These are phyloP conservation scores for Accipiter cooperii DNA, from an alignment of 2,113 vertebrate species.

Conservation along the genomic window DNA sequence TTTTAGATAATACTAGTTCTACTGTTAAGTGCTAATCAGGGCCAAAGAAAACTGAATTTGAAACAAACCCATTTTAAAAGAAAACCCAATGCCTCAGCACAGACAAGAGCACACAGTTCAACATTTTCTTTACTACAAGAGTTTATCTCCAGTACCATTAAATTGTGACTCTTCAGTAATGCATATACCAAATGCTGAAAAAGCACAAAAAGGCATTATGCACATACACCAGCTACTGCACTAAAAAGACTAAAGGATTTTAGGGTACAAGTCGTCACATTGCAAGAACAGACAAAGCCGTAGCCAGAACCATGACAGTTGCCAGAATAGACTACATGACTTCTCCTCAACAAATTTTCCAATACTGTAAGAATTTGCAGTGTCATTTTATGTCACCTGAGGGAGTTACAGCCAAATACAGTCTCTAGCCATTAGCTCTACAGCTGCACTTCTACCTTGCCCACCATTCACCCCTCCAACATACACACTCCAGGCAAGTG, in stretches of 20 bases:
- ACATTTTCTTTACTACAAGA: not conserved
- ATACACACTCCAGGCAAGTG: not conserved
- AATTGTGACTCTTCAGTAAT: not conserved
- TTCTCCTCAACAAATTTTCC: not conserved
- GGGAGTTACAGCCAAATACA: not conserved
- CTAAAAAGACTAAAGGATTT: not conserved
- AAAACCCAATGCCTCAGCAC: not conserved
- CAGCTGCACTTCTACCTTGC: not conserved
- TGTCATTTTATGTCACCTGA: not conserved
- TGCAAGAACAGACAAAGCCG: not conserved
- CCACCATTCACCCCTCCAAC: not conserved
- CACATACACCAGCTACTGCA: not conserved
- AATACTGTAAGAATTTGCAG: not conserved
- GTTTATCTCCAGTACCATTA: not conserved
- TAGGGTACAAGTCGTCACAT: not conserved
- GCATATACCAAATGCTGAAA: not conserved
- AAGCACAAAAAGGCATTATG: not conserved
- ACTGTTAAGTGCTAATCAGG: not conserved
- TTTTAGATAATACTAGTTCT: not conserved
- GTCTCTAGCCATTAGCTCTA: not conserved
- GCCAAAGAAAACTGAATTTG: not conserved
- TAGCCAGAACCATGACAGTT: not conserved
- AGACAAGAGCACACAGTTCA: not conserved
- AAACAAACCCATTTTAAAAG: not conserved
- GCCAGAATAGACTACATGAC: not conserved